These are phyloP conservation scores for Lepetodrilus schrolli DNA, from an alignment of 2,888 invertebrate genomes.

Conservation along the genomic window DNA sequence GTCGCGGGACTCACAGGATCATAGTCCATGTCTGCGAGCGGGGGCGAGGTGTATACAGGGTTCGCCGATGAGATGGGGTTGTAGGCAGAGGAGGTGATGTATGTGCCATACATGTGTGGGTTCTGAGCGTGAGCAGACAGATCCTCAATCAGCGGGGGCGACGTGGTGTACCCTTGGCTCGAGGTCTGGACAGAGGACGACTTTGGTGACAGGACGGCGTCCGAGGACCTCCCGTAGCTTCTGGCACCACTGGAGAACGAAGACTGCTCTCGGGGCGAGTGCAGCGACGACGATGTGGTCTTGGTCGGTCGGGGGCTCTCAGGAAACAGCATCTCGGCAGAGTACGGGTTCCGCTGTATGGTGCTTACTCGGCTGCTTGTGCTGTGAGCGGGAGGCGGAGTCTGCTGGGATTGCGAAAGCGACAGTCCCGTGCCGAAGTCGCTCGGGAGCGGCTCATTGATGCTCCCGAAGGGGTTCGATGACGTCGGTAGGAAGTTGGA, in stretches of 20 bases:
- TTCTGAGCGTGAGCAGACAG: conserved; percentile 41
- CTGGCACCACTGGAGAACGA: conserved; percentile 27
- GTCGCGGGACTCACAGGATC: conserved; percentile 68
- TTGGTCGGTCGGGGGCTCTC: conserved; percentile 40
- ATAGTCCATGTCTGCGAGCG: conserved; percentile 56
- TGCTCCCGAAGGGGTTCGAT: conserved; percentile 42
- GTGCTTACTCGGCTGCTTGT: conserved; percentile 50
- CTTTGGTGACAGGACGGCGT: background rate
- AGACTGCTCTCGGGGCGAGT: conserved; percentile 33
- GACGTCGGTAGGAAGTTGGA: conserved; percentile 52
- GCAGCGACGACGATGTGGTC: conserved; percentile 30
- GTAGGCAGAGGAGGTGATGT: conserved; percentile 30
- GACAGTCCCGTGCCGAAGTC: conserved; percentile 41
- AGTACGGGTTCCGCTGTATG: conserved; percentile 57
- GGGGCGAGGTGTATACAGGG: conserved; percentile 35
- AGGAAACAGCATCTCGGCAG: conserved; percentile 41
- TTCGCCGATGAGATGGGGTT: conserved; percentile 36
- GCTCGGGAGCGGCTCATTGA: conserved; percentile 34
- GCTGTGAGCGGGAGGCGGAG: conserved; percentile 71
- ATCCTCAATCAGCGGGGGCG: conserved; percentile 43
- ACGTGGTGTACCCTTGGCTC: conserved; percentile 20
- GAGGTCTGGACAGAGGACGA: background rate
- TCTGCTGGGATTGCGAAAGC: conserved; percentile 38
- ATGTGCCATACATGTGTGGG: conserved; percentile 39
- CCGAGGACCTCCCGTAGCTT: background rate